Evolutionary conservation across 2,888 invertebrate genomes (phyloP).

Genomic region (Himalopsyche tibetana): DNA sequence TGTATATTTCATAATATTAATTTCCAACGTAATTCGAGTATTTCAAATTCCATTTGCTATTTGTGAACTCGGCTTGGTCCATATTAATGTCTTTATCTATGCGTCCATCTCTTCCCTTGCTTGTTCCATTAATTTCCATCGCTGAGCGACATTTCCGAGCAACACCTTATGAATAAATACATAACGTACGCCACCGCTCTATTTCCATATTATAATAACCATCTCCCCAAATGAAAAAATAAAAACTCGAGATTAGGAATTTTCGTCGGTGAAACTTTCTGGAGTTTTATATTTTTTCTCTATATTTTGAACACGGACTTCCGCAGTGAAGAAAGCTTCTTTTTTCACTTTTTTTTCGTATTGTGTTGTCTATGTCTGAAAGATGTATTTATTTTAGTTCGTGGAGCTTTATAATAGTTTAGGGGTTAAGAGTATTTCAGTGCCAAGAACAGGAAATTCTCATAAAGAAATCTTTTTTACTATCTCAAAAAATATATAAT

Average conservation of each 20-base stretch:
- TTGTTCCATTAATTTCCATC: constrained; percentile 26
- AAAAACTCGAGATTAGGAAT: background rate
- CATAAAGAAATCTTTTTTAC: too few relatives aligned
- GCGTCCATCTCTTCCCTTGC: constrained; percentile 30
- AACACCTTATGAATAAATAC: constrained; percentile 16
- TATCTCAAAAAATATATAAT: too few relatives aligned
- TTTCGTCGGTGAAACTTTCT: background rate
- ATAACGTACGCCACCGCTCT: constrained; percentile 5
- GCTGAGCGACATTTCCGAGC: constrained; percentile 34
- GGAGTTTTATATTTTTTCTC: background rate
- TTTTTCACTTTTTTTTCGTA: background rate
- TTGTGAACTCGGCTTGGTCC: background rate
- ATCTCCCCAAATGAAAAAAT: constrained; percentile 11
- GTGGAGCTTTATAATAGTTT: too few relatives aligned
- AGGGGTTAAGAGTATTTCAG: too few relatives aligned
- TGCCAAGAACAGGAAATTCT: too few relatives aligned
- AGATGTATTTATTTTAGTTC: too few relatives aligned
- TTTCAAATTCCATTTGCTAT: background rate
- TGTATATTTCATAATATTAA: too few relatives aligned
- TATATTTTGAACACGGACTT: background rate
- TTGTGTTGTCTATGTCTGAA: too few relatives aligned
- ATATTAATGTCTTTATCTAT: constrained; percentile 22
- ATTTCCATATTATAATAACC: constrained; percentile 16
- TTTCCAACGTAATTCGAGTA: background rate
- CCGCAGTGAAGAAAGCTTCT: background rate